Percentiles rank a stretch among this genome's conserved stretches.
phyloP scores from a whole-genome alignment of 2,797 vertebrate species.

The Poeciliopsis infans region DNA sequence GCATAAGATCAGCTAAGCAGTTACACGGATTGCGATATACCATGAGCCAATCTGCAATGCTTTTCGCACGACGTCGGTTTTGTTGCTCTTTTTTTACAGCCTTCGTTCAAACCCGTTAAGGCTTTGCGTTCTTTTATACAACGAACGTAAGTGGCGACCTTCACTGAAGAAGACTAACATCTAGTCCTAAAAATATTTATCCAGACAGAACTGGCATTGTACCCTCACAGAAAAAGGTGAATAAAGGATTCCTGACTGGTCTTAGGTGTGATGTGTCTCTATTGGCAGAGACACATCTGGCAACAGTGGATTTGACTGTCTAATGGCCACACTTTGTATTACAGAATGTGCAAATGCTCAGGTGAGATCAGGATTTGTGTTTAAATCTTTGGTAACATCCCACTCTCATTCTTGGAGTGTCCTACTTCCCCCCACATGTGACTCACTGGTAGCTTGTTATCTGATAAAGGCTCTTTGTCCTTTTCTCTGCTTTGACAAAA shows the following conservation, averaged over 20 bases:
- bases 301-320: neutral
- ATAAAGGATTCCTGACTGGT: neutral
- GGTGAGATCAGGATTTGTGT: constrained; percentile 29
- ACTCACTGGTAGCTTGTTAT: constrained; percentile 64
- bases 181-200: neutral
- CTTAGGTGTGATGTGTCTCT: neutral
- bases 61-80: neutral
- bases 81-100: neutral
- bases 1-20: constrained; percentile 35
- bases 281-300: neutral
- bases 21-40: constrained; percentile 29
- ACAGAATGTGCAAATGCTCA: constrained; percentile 5
- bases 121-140: neutral
- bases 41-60: constrained; percentile 4
- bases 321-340: constrained; percentile 7
- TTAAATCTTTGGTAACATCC: constrained; percentile 42
- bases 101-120: neutral
- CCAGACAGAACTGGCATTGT: neutral
- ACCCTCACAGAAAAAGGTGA: neutral
- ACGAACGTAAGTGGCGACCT: no score
- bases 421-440: constrained; percentile 64
- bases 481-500: constrained; percentile 46
- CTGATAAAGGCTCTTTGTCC: constrained; percentile 69
- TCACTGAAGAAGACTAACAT: neutral
- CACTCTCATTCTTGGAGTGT: constrained; percentile 56